phyloP scores from a whole-genome alignment of 2,113 vertebrate species.

The Eubucco bourcierii region DNA sequence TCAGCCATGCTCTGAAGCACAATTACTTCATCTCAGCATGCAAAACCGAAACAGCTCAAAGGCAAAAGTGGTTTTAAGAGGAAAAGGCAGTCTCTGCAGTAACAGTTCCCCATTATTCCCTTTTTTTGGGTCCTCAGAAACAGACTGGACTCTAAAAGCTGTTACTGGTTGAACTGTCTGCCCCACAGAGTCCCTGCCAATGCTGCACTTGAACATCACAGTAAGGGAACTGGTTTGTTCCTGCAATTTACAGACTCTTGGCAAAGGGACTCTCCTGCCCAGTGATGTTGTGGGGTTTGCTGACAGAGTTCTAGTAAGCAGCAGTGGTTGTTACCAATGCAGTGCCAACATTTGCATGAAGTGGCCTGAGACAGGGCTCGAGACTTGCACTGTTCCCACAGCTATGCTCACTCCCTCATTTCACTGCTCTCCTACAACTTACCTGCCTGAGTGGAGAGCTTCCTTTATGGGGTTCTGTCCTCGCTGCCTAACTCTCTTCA shows the following conservation, averaged over 20 bases:
- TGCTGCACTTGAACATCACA: neutral
- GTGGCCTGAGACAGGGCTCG: neutral
- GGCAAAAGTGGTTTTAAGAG: neutral
- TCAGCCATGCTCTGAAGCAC: neutral
- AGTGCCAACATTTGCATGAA: neutral
- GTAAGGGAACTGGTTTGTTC: neutral
- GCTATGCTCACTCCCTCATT: neutral
- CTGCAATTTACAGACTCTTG: neutral
- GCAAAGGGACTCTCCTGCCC: neutral
- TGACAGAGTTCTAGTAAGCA: rapidly evolving
- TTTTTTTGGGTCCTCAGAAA: neutral
- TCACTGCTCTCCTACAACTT: neutral
- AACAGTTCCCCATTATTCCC: neutral
- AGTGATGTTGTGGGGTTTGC: neutral
- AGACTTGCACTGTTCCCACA: neutral
- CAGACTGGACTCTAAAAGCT: neutral
- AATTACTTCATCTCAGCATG: neutral
- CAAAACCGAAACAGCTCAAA: neutral
- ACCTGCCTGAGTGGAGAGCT: neutral
- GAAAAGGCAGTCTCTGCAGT: neutral
- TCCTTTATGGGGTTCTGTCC: neutral
- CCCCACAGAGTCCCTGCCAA: neutral
- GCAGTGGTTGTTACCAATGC: neutral
- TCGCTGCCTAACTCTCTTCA: rapidly evolving
- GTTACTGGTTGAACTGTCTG: neutral